These are phyloP conservation scores for Pelagia noctiluca DNA, from an alignment of 30 jellyfish, hydroid and myxozoan species.

Conservation along the genomic window DNA sequence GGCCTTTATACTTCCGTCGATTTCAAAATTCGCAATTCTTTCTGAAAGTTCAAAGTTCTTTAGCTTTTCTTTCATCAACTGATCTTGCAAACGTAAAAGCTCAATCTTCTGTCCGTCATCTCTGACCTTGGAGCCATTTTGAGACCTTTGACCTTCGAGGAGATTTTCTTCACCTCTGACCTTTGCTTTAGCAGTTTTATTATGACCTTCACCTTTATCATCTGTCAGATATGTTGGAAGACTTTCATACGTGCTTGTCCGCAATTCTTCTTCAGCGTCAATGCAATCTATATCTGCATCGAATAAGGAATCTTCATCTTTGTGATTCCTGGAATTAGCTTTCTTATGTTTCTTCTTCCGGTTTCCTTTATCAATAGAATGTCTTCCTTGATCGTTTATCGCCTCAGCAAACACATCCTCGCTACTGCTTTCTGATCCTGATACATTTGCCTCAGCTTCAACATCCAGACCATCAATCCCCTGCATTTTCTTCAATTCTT, in stretches of 20 bases:
- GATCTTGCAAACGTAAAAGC: conserved; percentile 1
- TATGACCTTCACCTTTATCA: too few species aligned
- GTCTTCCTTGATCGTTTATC: background rate
- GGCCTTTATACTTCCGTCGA: background rate
- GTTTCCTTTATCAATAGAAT: background rate
- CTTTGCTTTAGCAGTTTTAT: too few species aligned
- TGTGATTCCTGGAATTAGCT: too few species aligned
- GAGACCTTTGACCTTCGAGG: too few species aligned
- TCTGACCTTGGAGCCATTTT: too few species aligned
- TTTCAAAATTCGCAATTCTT: background rate
- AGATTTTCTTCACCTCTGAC: too few species aligned
- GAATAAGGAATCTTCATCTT: too few species aligned
- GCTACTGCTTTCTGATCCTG: background rate
- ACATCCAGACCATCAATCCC: background rate
- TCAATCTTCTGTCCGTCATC: background rate
- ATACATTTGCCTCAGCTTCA: background rate
- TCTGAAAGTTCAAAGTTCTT: background rate
- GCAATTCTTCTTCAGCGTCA: too few species aligned
- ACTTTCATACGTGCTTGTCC: too few species aligned
- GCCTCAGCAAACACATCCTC: conserved; percentile 6
- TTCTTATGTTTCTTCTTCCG: background rate
- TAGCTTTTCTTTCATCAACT: background rate
- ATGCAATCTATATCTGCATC: too few species aligned
- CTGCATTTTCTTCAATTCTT: conserved; percentile 24
- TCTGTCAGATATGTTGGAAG: too few species aligned